phyloP scores from a whole-genome alignment of 2,113 vertebrate species.

The Etheostoma spectabile region DNA sequence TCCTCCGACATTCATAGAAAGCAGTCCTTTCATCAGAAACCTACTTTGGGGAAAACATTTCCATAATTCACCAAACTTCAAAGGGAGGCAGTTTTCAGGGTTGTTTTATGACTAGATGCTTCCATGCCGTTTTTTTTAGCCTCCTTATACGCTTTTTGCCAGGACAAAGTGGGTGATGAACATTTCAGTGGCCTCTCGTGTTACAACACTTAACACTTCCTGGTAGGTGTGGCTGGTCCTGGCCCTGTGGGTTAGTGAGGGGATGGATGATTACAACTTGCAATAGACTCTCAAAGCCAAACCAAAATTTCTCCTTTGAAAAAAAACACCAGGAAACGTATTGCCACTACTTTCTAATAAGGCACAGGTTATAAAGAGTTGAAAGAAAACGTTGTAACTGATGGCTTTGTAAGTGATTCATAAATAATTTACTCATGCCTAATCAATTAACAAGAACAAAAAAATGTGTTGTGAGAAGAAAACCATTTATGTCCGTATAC shows the following conservation, averaged over 20 bases:
- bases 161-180: not conserved
- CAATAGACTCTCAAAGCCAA: not conserved
- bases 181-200: not conserved
- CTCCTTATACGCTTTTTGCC: not conserved
- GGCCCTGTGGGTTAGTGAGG: not conserved
- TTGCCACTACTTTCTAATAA: not conserved
- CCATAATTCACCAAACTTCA: not conserved
- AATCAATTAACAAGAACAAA: not conserved
- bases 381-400: not conserved
- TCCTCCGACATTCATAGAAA: not conserved
- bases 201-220: slow-evolving; percentile 18
- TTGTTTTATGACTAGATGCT: not conserved
- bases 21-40: not conserved
- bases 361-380: not conserved
- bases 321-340: not conserved
- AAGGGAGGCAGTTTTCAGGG: no score
- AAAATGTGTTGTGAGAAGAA: not conserved
- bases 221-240: slow-evolving; percentile 30
- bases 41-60: no score
- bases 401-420: not conserved
- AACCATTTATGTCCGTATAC: not conserved
- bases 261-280: not conserved
- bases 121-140: not conserved
- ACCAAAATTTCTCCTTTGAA: not conserved
- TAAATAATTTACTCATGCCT: not conserved